phyloP scores from a whole-genome alignment of 2,113 vertebrate species.

The Tauraco erythrolophus region DNA sequence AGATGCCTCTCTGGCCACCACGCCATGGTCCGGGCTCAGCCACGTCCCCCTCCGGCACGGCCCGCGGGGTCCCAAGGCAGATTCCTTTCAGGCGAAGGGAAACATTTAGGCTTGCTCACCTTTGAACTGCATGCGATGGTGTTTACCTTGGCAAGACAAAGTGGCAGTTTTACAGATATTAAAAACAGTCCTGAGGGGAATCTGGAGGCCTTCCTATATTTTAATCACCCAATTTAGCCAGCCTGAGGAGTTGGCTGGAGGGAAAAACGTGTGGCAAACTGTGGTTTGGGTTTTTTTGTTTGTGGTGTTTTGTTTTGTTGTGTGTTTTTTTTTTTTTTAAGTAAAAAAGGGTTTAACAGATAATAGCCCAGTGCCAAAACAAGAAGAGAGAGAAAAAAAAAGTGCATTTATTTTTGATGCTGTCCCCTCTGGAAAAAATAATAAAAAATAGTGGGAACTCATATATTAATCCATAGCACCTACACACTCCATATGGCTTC shows the following conservation, averaged over 20 bases:
- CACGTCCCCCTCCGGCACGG: conserved; percentile 81
- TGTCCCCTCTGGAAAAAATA: neutral
- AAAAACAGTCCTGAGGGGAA: conserved; percentile 92
- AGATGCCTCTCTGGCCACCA: conserved; percentile 83
- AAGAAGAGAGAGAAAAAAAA: neutral
- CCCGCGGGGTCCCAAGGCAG: conserved; percentile 79
- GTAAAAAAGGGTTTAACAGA: neutral
- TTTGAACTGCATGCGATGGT: conserved; percentile 95
- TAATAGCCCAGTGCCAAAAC: neutral
- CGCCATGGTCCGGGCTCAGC: conserved; percentile 62
- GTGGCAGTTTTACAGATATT: conserved; percentile 99
- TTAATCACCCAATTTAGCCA: conserved; percentile 77
- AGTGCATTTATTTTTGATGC: neutral
- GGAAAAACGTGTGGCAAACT: conserved; percentile 37
- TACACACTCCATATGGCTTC: conserved; percentile 38
- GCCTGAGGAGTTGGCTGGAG: conserved; percentile 32
- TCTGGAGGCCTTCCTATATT: conserved; percentile 78
- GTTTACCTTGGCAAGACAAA: conserved; percentile 97
- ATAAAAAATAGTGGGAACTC: neutral
- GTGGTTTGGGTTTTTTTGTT: neutral
- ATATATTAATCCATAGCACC: conserved; percentile 49
- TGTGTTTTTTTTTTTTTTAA: neutral
- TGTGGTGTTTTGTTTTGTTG: too few species aligned
- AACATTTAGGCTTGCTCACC: conserved; percentile 94
- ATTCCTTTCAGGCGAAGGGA: conserved; percentile 92